phyloP scores from a whole-genome alignment of 2,797 vertebrate species.

The Labeo calbasu region DNA sequence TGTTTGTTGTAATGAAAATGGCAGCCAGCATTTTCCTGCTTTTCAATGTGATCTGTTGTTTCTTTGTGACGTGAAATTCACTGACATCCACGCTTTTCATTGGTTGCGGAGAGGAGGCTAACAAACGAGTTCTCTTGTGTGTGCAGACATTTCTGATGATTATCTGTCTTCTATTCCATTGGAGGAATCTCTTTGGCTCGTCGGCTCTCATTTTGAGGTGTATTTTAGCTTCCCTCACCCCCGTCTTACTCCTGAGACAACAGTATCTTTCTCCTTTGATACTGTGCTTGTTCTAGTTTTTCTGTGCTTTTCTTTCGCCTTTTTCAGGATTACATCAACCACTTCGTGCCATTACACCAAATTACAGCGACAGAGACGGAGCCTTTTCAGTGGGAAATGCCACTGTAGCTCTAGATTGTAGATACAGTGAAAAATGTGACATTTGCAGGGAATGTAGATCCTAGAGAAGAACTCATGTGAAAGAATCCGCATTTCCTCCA shows the following conservation, averaged over 20 bases:
- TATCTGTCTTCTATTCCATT: slow-evolving; percentile 67
- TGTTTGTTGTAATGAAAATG: slow-evolving; percentile 45
- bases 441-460: slow-evolving; percentile 17
- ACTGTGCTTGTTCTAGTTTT: slow-evolving; percentile 23
- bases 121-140: slow-evolving; percentile 77
- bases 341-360: slow-evolving; percentile 32
- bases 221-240: slow-evolving; percentile 32
- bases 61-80: slow-evolving; percentile 57
- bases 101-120: slow-evolving; percentile 69
- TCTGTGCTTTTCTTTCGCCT: slow-evolving; percentile 37
- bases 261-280: slow-evolving; percentile 35
- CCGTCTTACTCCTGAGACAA: slow-evolving; percentile 38
- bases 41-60: slow-evolving; percentile 49
- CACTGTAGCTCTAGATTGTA: slow-evolving; percentile 15
- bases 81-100: slow-evolving; percentile 67
- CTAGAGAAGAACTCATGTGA: slow-evolving; percentile 9
- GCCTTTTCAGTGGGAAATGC: slow-evolving; percentile 32
- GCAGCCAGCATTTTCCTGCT: slow-evolving; percentile 26
- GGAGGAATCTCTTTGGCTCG: slow-evolving; percentile 55
- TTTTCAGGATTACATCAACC: slow-evolving; percentile 36
- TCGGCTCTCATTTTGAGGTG: slow-evolving; percentile 49
- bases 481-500: slow-evolving; percentile 17
- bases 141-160: slow-evolving; percentile 80
- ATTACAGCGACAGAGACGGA: slow-evolving; percentile 12
- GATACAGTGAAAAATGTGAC: slow-evolving; percentile 28